Evolutionary conservation across 2,888 invertebrate genomes (phyloP).

Genomic region (Phrixothrix hirtus): DNA sequence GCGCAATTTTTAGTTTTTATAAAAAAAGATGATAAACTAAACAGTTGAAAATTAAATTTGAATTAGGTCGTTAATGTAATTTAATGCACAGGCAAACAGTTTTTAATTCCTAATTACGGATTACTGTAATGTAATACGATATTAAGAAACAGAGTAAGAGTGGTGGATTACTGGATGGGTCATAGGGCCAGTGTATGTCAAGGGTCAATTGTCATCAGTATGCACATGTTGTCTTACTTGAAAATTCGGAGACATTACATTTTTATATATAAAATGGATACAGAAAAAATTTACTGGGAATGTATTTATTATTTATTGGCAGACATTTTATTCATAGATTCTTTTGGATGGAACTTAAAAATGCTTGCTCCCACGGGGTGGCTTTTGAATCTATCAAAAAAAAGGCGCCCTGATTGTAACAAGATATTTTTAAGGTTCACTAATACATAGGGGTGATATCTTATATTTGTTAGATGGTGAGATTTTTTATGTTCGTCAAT

Average conservation of each 20-base stretch:
- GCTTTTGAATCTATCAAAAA: neutral
- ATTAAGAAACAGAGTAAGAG: constrained; percentile 15
- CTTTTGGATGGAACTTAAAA: too few species aligned
- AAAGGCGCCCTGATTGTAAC: neutral
- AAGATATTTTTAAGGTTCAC: neutral
- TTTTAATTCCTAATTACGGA: constrained; percentile 25
- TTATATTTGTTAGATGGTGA: too few species aligned
- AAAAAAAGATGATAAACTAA: too few species aligned
- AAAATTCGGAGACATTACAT: too few species aligned
- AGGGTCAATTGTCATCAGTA: constrained; percentile 30
- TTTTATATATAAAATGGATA: too few species aligned
- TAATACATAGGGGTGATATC: too few species aligned
- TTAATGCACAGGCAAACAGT: neutral
- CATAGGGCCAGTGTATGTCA: constrained; percentile 26
- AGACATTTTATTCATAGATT: too few species aligned
- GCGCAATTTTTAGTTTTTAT: neutral
- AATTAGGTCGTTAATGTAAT: neutral
- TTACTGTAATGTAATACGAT: constrained; percentile 21
- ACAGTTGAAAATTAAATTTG: neutral
- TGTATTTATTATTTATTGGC: too few species aligned
- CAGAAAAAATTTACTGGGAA: too few species aligned
- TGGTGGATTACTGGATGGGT: constrained; percentile 28
- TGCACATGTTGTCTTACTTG: constrained; percentile 13
- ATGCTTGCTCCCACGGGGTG: neutral
- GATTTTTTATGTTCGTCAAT: too few species aligned